Evolutionary conservation across 1,140 invertebrate genomes (phyloP), one percentile per base, ranked within the genome.

Genomic region (Hycleus cichorii): DNA sequence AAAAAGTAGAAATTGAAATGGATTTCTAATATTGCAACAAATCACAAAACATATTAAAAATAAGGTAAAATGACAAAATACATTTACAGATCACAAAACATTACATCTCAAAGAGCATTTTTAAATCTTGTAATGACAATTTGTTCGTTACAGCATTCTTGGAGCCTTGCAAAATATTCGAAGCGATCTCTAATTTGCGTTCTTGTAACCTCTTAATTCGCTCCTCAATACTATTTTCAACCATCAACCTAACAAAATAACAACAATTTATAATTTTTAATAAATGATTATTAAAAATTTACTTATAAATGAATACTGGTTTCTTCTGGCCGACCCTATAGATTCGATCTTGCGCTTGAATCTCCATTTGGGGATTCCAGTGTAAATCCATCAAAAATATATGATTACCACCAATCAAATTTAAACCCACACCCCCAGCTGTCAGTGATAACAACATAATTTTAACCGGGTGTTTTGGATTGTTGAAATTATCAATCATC

Each of bases 361-460:
- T 77, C 75, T 96, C 93, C 24, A 96, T 76, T 65, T 95, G 92
- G 0, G 93, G 94, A 79, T 97, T 97, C 93, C 94, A 97, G 74
- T 97, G 93, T 48, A 93, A 78, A 75, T 97, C 95, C 2, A 95
- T 67, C 3, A 98, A 69, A 44, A 97, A 83, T 7, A 98, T 76
- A 75, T 96, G 90, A 79, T 93, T 96, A 0, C 83, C 94, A 12
- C 93, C 93, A 57, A 91, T 81, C 25, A 97, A 75, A 77, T 97
- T 96, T 4, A 96, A 76, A 7, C 93, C 93, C 42, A 95, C 91
- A 25, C 93, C 93, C 49, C 94, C 94, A 55, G 93, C 92, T 47
- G 84, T 87, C 47, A 97, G 75, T 0, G 93, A 95, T 0, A 97
- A 74, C 26, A 96, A 74, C 65, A 57, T 72, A 72, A 80, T 81